A percentile compares a stretch with the other conserved stretches of the same genome.
phyloP scores from a whole-genome alignment of 2,888 invertebrate species.

The Spodoptera littoralis region DNA sequence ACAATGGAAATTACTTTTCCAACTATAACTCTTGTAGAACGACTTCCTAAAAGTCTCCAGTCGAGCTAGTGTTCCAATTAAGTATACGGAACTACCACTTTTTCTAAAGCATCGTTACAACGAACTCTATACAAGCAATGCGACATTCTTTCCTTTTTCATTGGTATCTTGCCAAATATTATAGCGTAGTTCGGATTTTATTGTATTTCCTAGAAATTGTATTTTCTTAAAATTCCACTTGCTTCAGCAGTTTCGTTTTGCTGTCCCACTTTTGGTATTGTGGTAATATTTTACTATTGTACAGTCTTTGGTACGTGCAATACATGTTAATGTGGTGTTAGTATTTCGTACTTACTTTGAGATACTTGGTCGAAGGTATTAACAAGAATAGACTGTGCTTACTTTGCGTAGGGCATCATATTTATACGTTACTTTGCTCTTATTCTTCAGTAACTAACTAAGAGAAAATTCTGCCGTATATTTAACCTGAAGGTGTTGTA shows the following conservation, averaged over 20 bases:
- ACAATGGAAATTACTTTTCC: constrained; percentile 15
- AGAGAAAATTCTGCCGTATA: too few relatives aligned
- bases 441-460: too few relatives aligned
- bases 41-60: constrained; percentile 17
- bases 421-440: too few relatives aligned
- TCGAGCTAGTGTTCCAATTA: constrained; percentile 26
- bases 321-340: too few relatives aligned
- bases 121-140: constrained; percentile 11
- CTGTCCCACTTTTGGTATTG: constrained; percentile 47
- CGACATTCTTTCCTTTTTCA: constrained; percentile 50
- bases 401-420: too few relatives aligned
- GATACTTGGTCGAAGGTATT: too few relatives aligned
- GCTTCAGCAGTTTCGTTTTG: constrained; percentile 42
- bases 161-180: constrained; percentile 60
- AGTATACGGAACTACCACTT: constrained; percentile 21
- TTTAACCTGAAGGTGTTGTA: too few relatives aligned
- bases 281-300: constrained; percentile 29
- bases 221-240: constrained; percentile 51
- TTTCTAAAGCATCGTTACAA: constrained; percentile 40
- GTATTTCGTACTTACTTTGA: too few relatives aligned
- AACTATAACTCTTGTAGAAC: constrained; percentile 13
- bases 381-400: too few relatives aligned
- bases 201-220: constrained; percentile 47
- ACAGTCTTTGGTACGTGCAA: constrained; percentile 15
- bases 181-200: constrained; percentile 42